A percentile compares a stretch with the other conserved stretches of the same genome.
These are phyloP conservation scores for Gyrodactylus salaris DNA, from an alignment of 1,140 invertebrate species.

Conservation along the genomic window DNA sequence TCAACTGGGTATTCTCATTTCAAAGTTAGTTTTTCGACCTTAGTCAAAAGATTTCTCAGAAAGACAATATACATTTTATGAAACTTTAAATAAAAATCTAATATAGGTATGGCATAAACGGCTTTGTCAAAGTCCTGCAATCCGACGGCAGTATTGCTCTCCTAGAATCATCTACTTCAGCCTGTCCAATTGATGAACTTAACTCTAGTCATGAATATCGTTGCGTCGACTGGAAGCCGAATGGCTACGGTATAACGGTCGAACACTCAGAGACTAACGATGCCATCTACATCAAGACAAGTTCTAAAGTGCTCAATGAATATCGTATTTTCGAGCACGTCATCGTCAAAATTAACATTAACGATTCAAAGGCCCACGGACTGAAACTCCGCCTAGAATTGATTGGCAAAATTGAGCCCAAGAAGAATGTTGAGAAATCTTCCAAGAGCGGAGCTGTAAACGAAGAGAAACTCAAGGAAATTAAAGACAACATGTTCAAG, in stretches of 20 bases:
- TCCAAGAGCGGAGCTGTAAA: background rate
- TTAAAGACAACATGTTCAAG: background rate
- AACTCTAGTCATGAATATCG: background rate
- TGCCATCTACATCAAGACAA: background rate
- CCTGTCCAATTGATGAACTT: background rate
- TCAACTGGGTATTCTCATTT: background rate
- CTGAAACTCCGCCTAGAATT: background rate
- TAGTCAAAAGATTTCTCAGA: background rate
- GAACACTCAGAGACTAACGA: background rate
- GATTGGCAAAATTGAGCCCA: background rate
- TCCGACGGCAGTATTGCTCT: background rate
- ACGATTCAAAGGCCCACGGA: background rate
- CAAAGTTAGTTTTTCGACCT: background rate
- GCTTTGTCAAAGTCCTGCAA: background rate
- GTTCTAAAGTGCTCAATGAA: background rate
- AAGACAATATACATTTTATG: background rate
- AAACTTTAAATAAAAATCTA: background rate
- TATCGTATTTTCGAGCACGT: conserved; percentile 1
- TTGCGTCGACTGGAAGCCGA: background rate
- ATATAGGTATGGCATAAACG: background rate
- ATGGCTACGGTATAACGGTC: background rate
- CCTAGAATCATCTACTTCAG: background rate
- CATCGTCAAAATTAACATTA: background rate
- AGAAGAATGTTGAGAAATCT: background rate
- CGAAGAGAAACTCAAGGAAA: background rate